Conservation (phyloP, 1,140 invertebrate genomes). For the Aporrectodea caliginosa region DNA sequence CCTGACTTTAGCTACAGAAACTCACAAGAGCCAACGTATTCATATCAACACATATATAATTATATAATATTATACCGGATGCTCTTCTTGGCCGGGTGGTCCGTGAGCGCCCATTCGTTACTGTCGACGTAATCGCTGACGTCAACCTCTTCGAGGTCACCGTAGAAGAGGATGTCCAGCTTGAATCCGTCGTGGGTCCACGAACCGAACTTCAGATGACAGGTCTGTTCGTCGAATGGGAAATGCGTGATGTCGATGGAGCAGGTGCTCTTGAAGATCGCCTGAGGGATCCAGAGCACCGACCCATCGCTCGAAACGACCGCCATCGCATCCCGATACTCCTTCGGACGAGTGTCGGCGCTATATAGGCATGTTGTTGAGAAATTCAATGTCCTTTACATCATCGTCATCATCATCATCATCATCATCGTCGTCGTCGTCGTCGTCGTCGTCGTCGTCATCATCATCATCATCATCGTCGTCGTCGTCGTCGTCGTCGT, state of each 20-base stretch:
- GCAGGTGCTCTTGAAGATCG: too few species aligned
- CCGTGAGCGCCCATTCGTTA: slow-evolving; percentile 55
- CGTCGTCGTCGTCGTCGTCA: not conserved
- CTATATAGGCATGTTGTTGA: too few species aligned
- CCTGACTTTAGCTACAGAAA: too few species aligned
- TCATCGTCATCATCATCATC: not conserved
- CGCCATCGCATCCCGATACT: too few species aligned
- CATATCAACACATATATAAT: too few species aligned
- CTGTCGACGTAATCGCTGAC: slow-evolving; percentile 51
- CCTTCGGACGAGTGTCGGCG: too few species aligned
- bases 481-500: not conserved
- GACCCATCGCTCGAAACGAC: too few species aligned
- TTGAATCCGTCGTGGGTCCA: too few species aligned
- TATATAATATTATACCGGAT: slow-evolving; percentile 50
- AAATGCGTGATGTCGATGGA: too few species aligned
- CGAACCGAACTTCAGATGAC: slow-evolving; percentile 54
- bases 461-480: not conserved
- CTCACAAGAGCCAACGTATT: too few species aligned
- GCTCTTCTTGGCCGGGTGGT: slow-evolving; percentile 43
- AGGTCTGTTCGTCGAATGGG: slow-evolving; percentile 52
- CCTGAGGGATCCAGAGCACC: too few species aligned
- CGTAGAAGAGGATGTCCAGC: slow-evolving; percentile 49
- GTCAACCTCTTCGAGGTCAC: slow-evolving; percentile 45
- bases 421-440: not conserved
- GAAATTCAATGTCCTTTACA: not conserved